Percentiles rank a stretch among this genome's conserved stretches.
These are phyloP conservation scores for Agrotis puta DNA, from an alignment of 2,888 invertebrate genomes.

Conservation along the genomic window DNA sequence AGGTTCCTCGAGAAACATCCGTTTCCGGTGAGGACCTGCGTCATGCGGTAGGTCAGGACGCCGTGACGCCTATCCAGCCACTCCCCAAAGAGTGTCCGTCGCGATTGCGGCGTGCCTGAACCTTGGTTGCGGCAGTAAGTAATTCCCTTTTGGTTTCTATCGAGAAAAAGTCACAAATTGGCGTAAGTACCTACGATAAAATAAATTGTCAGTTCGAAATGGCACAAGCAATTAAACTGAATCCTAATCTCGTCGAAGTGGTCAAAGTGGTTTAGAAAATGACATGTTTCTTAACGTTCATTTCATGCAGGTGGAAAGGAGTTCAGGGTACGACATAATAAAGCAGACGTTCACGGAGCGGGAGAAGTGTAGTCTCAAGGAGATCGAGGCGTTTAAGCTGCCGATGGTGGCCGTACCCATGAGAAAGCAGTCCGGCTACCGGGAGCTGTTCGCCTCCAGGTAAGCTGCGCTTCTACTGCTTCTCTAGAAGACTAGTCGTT, in stretches of 20 bases:
- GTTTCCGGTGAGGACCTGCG: too few species aligned
- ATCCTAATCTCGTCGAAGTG: neutral
- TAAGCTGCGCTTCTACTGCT: constrained; percentile 48
- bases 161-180: neutral
- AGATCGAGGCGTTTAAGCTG: constrained; percentile 91
- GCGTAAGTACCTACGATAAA: neutral
- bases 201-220: neutral
- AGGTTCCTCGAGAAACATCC: too few species aligned
- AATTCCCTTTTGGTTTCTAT: constrained; percentile 3
- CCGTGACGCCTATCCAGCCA: too few species aligned
- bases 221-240: neutral
- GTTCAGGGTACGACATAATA: constrained; percentile 91
- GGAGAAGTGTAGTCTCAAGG: constrained; percentile 92
- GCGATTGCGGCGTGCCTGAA: too few species aligned
- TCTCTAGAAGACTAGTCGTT: too few species aligned
- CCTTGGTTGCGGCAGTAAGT: too few species aligned
- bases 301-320: constrained; percentile 86
- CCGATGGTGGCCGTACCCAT: constrained; percentile 91
- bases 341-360: constrained; percentile 91
- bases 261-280: neutral
- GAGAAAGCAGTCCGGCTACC: constrained; percentile 90
- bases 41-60: too few species aligned
- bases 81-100: too few species aligned
- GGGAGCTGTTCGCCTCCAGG: constrained; percentile 89
- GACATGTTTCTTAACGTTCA: too few species aligned